Evolutionary conservation across 1,140 invertebrate genomes (phyloP).

Genomic region (Penaeus vannamei): DNA sequence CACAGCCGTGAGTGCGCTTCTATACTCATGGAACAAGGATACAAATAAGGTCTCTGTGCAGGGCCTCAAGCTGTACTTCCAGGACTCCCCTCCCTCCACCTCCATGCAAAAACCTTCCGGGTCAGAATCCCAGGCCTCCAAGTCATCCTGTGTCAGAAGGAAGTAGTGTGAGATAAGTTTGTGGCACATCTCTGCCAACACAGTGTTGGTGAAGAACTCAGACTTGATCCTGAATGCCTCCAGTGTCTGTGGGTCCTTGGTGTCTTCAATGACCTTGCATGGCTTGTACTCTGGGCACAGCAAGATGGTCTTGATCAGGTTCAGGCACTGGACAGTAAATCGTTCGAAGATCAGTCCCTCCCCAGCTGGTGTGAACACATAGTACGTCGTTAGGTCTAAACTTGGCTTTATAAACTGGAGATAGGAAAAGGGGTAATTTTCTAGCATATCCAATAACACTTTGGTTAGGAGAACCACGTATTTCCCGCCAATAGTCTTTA

Average conservation of each 20-base stretch:
- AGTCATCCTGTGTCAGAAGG: conserved; percentile 84
- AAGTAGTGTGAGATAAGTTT: conserved; percentile 92
- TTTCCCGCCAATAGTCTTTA: conserved; percentile 82
- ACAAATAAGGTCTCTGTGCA: conserved; percentile 90
- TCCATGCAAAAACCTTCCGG: conserved; percentile 85
- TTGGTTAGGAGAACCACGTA: conserved; percentile 82
- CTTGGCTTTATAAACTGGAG: conserved; percentile 84
- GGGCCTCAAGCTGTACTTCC: conserved; percentile 91
- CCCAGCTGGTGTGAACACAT: conserved; percentile 87
- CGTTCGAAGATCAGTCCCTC: conserved; percentile 84
- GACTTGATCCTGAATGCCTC: conserved; percentile 81
- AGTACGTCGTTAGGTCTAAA: conserved; percentile 86
- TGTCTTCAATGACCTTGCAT: conserved; percentile 76
- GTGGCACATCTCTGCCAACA: conserved; percentile 83
- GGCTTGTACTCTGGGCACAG: conserved; percentile 82
- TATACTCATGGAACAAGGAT: conserved; percentile 86
- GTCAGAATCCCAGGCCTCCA: conserved; percentile 90
- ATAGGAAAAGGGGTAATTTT: conserved; percentile 84
- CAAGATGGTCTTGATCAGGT: conserved; percentile 88
- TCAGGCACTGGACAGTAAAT: conserved; percentile 91
- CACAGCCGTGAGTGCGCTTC: conserved; percentile 80
- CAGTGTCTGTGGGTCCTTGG: conserved; percentile 73
- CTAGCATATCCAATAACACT: conserved; percentile 82
- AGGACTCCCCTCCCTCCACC: conserved; percentile 81
- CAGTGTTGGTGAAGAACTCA: conserved; percentile 81